Conservation (phyloP, 2,888 invertebrate genomes). For the Eupithecia abbreviata region DNA sequence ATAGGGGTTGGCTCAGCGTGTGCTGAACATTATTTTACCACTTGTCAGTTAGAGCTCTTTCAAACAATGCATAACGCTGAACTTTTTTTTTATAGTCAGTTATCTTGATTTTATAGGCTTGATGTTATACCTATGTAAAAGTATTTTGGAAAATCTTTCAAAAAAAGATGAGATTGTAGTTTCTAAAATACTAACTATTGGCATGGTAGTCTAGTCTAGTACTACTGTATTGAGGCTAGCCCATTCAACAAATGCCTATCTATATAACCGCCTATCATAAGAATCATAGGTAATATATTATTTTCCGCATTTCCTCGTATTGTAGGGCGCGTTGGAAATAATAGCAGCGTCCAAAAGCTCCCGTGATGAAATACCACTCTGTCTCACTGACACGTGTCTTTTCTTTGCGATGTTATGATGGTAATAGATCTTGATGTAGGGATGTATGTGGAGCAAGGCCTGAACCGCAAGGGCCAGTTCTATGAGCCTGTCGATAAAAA, state of each 20-base stretch:
- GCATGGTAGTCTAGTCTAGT: neutral
- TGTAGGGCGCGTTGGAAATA: neutral
- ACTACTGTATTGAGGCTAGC: neutral
- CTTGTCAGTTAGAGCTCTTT: too few relatives aligned
- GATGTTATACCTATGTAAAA: too few relatives aligned
- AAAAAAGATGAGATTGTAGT: neutral
- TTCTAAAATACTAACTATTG: neutral
- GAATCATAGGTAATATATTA: neutral
- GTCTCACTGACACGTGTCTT: neutral
- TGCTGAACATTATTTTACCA: too few relatives aligned
- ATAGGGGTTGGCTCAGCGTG: too few relatives aligned
- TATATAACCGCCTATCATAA: neutral
- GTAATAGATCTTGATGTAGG: neutral
- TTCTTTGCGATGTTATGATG: neutral
- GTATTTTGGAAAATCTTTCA: neutral
- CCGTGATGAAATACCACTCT: constrained; percentile 5
- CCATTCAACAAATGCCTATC: too few relatives aligned
- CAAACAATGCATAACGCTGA: too few relatives aligned
- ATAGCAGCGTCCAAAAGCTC: neutral
- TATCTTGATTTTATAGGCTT: too few relatives aligned
- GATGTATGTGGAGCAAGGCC: neutral
- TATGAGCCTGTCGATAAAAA: too few relatives aligned
- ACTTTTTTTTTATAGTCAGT: too few relatives aligned
- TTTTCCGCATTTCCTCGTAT: neutral
- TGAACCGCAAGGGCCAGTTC: too few relatives aligned